A percentile compares a stretch with the other conserved stretches of the same genome.
These are phyloP conservation scores for Dendropsophus ebraccatus DNA, from an alignment of 2,113 vertebrate genomes.

Conservation along the genomic window DNA sequence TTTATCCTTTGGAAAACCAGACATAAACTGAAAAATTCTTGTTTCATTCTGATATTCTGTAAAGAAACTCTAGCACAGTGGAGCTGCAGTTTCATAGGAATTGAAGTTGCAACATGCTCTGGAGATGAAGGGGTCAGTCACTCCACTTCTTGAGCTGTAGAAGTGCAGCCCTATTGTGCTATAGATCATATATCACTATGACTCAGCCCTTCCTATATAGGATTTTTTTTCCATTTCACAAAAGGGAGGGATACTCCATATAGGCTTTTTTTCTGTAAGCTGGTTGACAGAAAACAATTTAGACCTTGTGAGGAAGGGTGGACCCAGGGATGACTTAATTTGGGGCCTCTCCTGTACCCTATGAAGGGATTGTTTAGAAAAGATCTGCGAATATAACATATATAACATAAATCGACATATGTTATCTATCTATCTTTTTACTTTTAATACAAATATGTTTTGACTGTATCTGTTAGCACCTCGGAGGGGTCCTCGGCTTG, in stretches of 20 bases:
- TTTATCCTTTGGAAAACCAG: not conserved
- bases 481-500: no score
- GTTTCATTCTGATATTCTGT: not conserved
- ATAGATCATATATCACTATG: slow-evolving; percentile 57
- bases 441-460: no score
- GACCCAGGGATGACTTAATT: slow-evolving; percentile 39
- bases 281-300: slow-evolving; percentile 54
- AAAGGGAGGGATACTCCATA: slow-evolving; percentile 50
- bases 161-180: slow-evolving; percentile 50
- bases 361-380: not conserved
- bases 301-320: slow-evolving; percentile 53
- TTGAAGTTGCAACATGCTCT: not conserved
- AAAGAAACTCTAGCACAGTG: not conserved
- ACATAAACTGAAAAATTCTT: not conserved
- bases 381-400: not conserved
- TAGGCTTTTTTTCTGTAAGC: slow-evolving; percentile 27
- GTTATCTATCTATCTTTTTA: not conserved
- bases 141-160: slow-evolving; percentile 8
- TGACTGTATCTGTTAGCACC: no score
- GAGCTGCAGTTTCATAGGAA: not conserved
- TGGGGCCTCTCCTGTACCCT: slow-evolving; percentile 23
- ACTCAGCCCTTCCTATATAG: slow-evolving; percentile 57
- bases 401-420: no score
- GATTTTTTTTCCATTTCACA: slow-evolving; percentile 44
- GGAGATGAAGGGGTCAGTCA: slow-evolving; percentile 9